These are phyloP conservation scores for Hypomecis punctinalis DNA, from an alignment of 2,888 invertebrate species.

Conservation along the genomic window DNA sequence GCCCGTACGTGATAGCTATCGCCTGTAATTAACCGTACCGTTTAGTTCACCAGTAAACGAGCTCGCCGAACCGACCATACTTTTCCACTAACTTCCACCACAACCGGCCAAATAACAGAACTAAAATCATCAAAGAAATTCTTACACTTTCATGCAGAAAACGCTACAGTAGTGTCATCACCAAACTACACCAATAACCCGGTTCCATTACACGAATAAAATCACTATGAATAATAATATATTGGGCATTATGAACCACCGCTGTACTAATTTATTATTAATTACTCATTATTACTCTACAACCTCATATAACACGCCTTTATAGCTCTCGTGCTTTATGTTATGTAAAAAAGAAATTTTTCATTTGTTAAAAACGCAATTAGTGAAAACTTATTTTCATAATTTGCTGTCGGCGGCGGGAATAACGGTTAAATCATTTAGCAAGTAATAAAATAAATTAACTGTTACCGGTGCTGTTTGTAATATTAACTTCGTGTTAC, in stretches of 20 bases:
- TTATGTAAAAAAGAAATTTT: constrained; percentile 42
- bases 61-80: constrained; percentile 49
- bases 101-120: background rate
- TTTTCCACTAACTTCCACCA: background rate
- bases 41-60: constrained; percentile 74
- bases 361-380: constrained; percentile 40
- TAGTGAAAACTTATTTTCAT: constrained; percentile 41
- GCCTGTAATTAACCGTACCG: constrained; percentile 73
- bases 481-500: constrained; percentile 19
- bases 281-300: constrained; percentile 47
- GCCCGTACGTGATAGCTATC: constrained; percentile 64
- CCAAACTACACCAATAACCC: background rate
- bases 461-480: constrained; percentile 25
- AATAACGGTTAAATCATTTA: constrained; percentile 42
- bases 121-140: background rate
- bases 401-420: constrained; percentile 37
- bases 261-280: constrained; percentile 54
- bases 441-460: constrained; percentile 44
- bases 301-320: constrained; percentile 34
- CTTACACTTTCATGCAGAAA: background rate
- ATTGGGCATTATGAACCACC: constrained; percentile 51
- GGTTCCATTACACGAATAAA: constrained; percentile 51
- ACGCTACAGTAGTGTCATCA: background rate
- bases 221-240: constrained; percentile 61
- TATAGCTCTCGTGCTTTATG: constrained; percentile 34